These are phyloP conservation scores for Gymnodraco acuticeps DNA, from an alignment of 2,797 vertebrate genomes.

Conservation along the genomic window DNA sequence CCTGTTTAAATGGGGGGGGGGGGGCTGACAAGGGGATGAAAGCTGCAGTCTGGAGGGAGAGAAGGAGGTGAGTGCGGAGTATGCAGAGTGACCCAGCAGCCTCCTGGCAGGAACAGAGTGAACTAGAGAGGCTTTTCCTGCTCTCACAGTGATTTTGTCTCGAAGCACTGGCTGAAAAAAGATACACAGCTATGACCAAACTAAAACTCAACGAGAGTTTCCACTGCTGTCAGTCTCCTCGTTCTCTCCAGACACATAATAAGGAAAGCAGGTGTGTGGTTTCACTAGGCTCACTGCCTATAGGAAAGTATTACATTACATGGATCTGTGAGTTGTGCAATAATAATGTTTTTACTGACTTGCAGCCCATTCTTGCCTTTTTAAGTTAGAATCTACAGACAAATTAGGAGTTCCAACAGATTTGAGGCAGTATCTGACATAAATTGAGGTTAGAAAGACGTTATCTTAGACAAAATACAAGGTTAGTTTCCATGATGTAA, in stretches of 20 bases:
- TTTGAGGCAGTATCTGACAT: not conserved
- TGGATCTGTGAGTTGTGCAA: slow-evolving; percentile 60
- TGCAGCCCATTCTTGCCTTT: slow-evolving; percentile 33
- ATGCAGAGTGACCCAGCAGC: slow-evolving; percentile 49
- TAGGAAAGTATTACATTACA: slow-evolving; percentile 74
- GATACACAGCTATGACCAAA: slow-evolving; percentile 21
- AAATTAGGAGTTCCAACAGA: not conserved
- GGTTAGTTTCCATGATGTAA: slow-evolving; percentile 39
- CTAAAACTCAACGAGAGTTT: slow-evolving; percentile 57
- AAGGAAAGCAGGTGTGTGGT: slow-evolving; percentile 65
- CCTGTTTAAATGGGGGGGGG: not conserved
- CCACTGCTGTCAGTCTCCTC: slow-evolving; percentile 66
- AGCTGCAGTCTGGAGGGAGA: slow-evolving; percentile 30
- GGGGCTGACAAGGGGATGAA: slow-evolving; percentile 35
- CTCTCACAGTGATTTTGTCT: slow-evolving; percentile 55
- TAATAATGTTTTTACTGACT: slow-evolving; percentile 63
- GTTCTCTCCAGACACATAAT: slow-evolving; percentile 59
- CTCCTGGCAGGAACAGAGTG: slow-evolving; percentile 39
- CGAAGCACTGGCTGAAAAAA: slow-evolving; percentile 6
- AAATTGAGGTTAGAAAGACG: not conserved
- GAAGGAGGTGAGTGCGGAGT: slow-evolving; percentile 15
- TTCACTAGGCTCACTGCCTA: slow-evolving; percentile 50
- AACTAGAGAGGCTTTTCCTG: slow-evolving; percentile 35
- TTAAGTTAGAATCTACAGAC: slow-evolving; percentile 2
- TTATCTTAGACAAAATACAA: slow-evolving; percentile 12